Conservation (phyloP, 1,140 invertebrate species). For the Galleria mellonella region DNA sequence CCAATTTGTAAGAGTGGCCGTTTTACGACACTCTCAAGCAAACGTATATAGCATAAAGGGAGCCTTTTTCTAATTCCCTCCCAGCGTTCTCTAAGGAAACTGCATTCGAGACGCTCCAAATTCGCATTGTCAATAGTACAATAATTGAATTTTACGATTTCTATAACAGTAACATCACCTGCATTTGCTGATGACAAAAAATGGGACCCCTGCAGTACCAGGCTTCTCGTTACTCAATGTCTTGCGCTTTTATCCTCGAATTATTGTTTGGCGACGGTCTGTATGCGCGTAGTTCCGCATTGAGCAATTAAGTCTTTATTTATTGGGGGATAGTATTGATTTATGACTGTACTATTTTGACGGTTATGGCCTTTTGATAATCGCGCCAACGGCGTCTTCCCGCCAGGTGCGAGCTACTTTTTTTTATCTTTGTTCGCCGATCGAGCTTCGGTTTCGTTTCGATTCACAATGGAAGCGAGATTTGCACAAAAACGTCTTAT, state of each 20-base stretch:
- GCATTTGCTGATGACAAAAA: slow-evolving; percentile 48
- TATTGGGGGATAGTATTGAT: slow-evolving; percentile 40
- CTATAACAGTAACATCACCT: slow-evolving; percentile 56
- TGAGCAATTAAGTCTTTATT: slow-evolving; percentile 58
- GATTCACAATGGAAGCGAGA: slow-evolving; percentile 60
- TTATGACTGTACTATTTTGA: slow-evolving; percentile 27
- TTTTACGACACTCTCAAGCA: slow-evolving; percentile 23
- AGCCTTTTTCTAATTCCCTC: not conserved
- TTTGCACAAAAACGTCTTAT: slow-evolving; percentile 64
- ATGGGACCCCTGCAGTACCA: slow-evolving; percentile 41
- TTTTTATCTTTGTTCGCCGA: slow-evolving; percentile 45
- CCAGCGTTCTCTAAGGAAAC: slow-evolving; percentile 24
- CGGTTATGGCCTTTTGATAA: slow-evolving; percentile 29
- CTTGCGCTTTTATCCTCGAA: slow-evolving; percentile 36
- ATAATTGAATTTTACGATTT: slow-evolving; percentile 63
- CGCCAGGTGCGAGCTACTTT: slow-evolving; percentile 50
- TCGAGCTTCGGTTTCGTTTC: slow-evolving; percentile 49
- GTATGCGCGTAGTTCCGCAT: slow-evolving; percentile 18
- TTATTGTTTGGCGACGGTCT: slow-evolving; percentile 35
- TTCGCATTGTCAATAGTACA: slow-evolving; percentile 46
- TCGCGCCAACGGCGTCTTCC: slow-evolving; percentile 21
- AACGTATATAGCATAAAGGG: not conserved
- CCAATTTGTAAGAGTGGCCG: slow-evolving; percentile 50
- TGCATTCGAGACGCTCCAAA: slow-evolving; percentile 36
- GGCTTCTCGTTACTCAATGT: slow-evolving; percentile 57